Percentiles rank a stretch among this genome's conserved stretches.
Evolutionary conservation across 2,797 vertebrate species (phyloP).

Genomic region (Hemibagrus guttatus): DNA sequence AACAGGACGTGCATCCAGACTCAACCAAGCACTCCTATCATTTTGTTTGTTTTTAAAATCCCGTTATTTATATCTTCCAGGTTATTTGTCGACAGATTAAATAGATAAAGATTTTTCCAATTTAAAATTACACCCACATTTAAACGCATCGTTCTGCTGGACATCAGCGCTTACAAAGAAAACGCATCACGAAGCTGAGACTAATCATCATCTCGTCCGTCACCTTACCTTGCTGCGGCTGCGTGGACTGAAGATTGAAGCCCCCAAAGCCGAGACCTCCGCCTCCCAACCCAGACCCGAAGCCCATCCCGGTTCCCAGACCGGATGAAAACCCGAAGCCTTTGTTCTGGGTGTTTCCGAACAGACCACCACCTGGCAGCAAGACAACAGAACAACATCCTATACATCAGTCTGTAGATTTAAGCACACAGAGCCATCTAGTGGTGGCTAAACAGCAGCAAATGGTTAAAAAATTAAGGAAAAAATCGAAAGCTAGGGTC

Average conservation of each 20-base stretch:
- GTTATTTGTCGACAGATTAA: no score
- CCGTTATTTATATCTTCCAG: no score
- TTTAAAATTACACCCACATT: no score
- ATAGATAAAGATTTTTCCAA: no score
- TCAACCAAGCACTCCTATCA: background rate
- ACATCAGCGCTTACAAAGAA: no score
- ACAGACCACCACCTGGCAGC: conserved; percentile 80
- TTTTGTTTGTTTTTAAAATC: no score
- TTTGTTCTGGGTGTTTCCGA: conserved; percentile 92
- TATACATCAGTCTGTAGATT: background rate
- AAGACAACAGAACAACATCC: background rate
- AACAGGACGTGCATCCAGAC: background rate
- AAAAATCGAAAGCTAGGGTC: no score
- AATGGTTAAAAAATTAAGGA: background rate
- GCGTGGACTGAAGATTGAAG: conserved; percentile 84
- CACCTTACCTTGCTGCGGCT: conserved; percentile 80
- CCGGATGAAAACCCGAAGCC: conserved; percentile 90
- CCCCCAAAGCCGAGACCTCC: conserved; percentile 86
- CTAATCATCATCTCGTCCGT: background rate
- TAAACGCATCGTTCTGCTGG: no score
- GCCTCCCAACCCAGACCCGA: conserved; percentile 85
- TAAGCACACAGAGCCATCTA: conserved; percentile 45
- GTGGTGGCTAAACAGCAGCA: conserved; percentile 32
- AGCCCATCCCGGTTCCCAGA: conserved; percentile 83
- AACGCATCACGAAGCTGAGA: background rate